phyloP scores from a whole-genome alignment of 2,888 invertebrate species.

The Drosophila neotestacea region DNA sequence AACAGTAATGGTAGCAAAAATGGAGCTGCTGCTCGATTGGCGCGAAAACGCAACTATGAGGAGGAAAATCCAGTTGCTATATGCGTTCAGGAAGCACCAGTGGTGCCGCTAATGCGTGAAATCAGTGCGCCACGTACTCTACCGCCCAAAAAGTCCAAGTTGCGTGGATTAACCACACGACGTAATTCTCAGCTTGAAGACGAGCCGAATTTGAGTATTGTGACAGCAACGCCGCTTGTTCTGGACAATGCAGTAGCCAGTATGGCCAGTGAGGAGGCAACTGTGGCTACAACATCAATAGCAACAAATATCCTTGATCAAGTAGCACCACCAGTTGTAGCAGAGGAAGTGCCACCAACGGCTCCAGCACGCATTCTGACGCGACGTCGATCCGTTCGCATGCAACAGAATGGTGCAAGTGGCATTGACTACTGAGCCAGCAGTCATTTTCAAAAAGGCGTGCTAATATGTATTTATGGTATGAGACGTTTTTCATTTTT shows the following conservation, averaged over 20 bases:
- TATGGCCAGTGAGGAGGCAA: conserved; percentile 74
- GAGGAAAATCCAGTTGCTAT: conserved; percentile 52
- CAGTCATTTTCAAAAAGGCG: conserved; percentile 27
- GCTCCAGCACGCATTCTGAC: conserved; percentile 75
- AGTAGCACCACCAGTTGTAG: conserved; percentile 27
- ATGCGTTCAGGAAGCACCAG: conserved; percentile 44
- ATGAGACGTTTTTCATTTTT: conserved; percentile 27
- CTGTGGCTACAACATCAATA: conserved; percentile 31
- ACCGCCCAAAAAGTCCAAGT: conserved; percentile 82
- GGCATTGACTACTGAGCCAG: conserved; percentile 60
- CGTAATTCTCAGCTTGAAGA: conserved; percentile 74
- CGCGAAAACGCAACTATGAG: conserved; percentile 84
- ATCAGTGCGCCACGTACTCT: conserved; percentile 74
- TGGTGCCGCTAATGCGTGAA: conserved; percentile 53
- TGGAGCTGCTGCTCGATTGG: conserved; percentile 57
- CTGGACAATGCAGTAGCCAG: conserved; percentile 75
- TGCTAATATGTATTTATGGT: conserved; percentile 27
- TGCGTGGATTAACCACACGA: conserved; percentile 66
- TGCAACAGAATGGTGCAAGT: conserved; percentile 75
- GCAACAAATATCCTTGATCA: conserved; percentile 24
- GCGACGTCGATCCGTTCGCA: conserved; percentile 79
- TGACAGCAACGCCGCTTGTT: conserved; percentile 42
- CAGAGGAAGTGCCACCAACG: conserved; percentile 30
- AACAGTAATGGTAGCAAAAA: conserved; percentile 57
- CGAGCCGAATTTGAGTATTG: conserved; percentile 35